Base-by-base conservation (phyloP, 2,113 vertebrate genomes). In the Laticauda laticaudata region DNA sequence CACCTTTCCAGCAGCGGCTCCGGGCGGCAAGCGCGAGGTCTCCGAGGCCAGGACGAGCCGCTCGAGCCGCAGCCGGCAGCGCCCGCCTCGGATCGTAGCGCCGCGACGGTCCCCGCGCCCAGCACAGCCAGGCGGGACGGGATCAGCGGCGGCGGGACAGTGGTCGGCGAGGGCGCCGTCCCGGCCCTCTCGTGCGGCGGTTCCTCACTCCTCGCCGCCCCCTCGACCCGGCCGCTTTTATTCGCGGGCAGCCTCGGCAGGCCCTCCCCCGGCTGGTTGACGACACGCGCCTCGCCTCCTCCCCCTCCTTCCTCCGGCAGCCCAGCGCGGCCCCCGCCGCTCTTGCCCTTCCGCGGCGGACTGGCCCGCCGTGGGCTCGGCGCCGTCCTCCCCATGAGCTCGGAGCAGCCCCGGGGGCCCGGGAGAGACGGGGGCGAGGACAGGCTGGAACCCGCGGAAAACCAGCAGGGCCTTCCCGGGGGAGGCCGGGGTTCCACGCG, bases 1-100 rank as follows among this genome's bases (percentile, higher is more conserved):
- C 92, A 93, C 92, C 88, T 93, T 39, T 53, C 88, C 69, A 15
- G 64, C 59, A 20, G 61, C 81, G 29, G 51, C 51, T 39, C 88
- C 51, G 20, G 23, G 29, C 26, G 29, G 29, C 29, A 55, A 5
- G 55, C 89, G 48, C 9, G n/a, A 8, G 53, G 48, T 51, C 86
- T 48, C 43, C 88, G 85, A 87, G 21, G 15, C 53, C n/a, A n/a
- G 55, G 55, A 89, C 57, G 5, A 39, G 89, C 43, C 26, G 59
- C 26, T 29, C 59, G 7, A 8, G 43, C 57, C 55, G 21, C 61
- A 64, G 61, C 10, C 61, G 10, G 10, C 12, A 15, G 51, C 51
- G 14, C 2, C 15, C 10, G 64, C 48, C 55, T n/a, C 51, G 8
- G 39, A 53, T 18, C 15, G 20, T 75, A 14, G 87, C 91, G 61